phyloP scores from a whole-genome alignment of 2,888 invertebrate species.

The Agapostemon virescens region DNA sequence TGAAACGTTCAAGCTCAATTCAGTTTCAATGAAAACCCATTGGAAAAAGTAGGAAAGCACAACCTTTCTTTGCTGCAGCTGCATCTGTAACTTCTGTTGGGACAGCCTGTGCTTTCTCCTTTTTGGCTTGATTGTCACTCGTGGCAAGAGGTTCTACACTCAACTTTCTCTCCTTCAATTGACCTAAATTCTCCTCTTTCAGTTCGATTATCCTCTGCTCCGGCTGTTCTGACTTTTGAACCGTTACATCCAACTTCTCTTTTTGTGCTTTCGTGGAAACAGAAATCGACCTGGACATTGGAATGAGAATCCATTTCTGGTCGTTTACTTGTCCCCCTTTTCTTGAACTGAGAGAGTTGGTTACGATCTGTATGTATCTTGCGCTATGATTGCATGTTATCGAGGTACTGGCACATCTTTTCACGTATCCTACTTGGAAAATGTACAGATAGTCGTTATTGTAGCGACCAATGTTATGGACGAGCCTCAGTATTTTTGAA shows the following conservation, averaged over 20 bases:
- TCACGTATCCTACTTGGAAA: conserved; percentile 71
- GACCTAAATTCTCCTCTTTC: conserved; percentile 73
- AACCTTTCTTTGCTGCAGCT: conserved; percentile 55
- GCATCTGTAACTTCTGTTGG: conserved; percentile 39
- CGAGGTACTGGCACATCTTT: conserved; percentile 72
- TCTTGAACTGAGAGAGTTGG: conserved; percentile 61
- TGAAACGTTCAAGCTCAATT: too few species aligned
- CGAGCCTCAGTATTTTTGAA: conserved; percentile 71
- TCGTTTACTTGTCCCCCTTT: conserved; percentile 56
- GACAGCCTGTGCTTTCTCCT: conserved; percentile 28
- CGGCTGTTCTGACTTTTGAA: conserved; percentile 44
- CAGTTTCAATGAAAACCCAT: neutral
- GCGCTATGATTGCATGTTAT: conserved; percentile 68
- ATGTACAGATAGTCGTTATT: conserved; percentile 71
- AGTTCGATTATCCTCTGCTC: conserved; percentile 72
- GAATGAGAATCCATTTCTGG: conserved; percentile 56
- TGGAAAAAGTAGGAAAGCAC: neutral
- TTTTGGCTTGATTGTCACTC: conserved; percentile 42
- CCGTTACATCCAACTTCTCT: conserved; percentile 30
- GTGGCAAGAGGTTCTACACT: conserved; percentile 58
- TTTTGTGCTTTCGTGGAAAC: conserved; percentile 58
- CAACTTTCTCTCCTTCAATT: conserved; percentile 75
- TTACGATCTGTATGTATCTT: conserved; percentile 63
- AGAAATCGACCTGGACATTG: conserved; percentile 59
- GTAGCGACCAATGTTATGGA: conserved; percentile 69